Evolutionary conservation across 2,113 vertebrate genomes (phyloP), one percentile per base, ranked within the genome.

Genomic region (Microcebus ravelobensis): DNA sequence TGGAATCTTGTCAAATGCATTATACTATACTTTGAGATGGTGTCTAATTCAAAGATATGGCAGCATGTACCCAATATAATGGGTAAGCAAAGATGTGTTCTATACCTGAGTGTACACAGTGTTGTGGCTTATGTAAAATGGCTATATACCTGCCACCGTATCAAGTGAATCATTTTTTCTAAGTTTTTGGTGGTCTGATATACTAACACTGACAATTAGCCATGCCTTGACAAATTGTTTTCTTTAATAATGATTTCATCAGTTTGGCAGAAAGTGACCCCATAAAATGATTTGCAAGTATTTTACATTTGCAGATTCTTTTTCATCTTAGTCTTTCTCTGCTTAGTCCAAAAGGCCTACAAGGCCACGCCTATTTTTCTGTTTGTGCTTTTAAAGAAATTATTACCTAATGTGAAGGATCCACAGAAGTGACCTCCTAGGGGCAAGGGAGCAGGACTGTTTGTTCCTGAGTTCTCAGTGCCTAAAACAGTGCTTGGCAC

Each of bases 231-330:
- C 71, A 92, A 39, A 84, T 55, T n/a, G 20, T 87, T 81, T 15
- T 68, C 73, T 85, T 95, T 71, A 50, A 86, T 86, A 92, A 57
- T 55, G 21, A 86, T 50, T 96, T 93, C 55, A 85, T 89, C 39
- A 52, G 4, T 91, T 88, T 76, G 42, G 39, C 21, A 63, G 20
- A 93, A 82, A 65, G 63, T 55, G 84, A 83, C 42, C 8, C 23
- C 2, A 63, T 95, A 91, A 71, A 95, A 76, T 76, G 8, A 82
- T 93, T 92, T 70, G 55, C 57, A 39, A 57, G 77, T 74, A 63
- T n/a, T 95, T 94, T 83, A 80, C 25, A 63, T 81, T 14, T 34
- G 25, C 4, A 65, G 36, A 27, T 59, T 88, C 20, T 61, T 95
- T 90, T 93, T 76, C 14, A 29, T 88, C 45, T 81, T 39, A 36